Base-by-base conservation (phyloP, 2,888 invertebrate species). In the Oxystoma pomonae region DNA sequence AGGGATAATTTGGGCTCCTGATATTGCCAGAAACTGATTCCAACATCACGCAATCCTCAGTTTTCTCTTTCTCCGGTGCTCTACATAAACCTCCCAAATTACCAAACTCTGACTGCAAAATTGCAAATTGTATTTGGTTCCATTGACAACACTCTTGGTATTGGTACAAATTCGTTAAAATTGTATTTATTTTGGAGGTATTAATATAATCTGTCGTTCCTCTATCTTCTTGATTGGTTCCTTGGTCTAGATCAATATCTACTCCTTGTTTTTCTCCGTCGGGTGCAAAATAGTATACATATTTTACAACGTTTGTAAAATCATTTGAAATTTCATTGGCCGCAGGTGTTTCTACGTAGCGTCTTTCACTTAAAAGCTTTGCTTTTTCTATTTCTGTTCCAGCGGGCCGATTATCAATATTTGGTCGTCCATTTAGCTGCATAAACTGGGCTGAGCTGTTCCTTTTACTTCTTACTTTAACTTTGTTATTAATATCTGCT, bases 1-100 rank as follows among this genome's bases (percentile, higher is more conserved):
- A 74, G 1, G 83, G 83, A 75, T 82, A 83, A 51, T 77, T 76
- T 1, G 82, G 81, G 60, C 81, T 81, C 51, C 76, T 75, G 49
- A 83, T 73, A 55, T 75, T 75, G n/a, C 83, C 83, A 64, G 74
- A 73, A 12, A 66, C 55, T 16, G 71, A 72, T 62, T 71, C 69
- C 19, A 81, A 67, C 22, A 76, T 73, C 21, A 76, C 68, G 70
- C 82, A 81, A 58, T 16, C 16, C 1, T 49, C 21, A 16, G 12
- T 20, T n/a, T 35, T 58, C 5, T 49, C 20, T 1, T 51, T 56
- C 5, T 18, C 60, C 5, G 56, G 58, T 5, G 20, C 22, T 17
- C 18, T 53, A 60, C 72, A 64, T 58, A 61, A 68, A n/a, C 57
- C 59, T 2, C 70, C 70, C 65, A 67, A 70, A 19, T 17, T 55